Base-by-base conservation (phyloP, 2,888 invertebrate genomes). In the Agonopterix arenella region DNA sequence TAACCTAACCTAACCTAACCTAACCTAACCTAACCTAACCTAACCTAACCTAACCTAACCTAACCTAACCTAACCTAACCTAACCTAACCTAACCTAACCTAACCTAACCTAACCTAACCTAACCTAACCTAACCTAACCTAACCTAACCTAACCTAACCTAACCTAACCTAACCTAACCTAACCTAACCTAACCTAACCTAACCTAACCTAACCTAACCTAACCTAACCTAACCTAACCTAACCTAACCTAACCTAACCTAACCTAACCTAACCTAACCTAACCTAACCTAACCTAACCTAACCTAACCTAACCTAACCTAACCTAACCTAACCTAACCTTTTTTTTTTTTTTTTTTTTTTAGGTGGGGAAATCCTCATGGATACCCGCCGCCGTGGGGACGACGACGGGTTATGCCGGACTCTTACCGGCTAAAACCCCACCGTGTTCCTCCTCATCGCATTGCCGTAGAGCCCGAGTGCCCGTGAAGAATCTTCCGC, bases 81-180 rank as follows among this genome's bases (percentile, higher is more conserved):
- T 46, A 46, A 44, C 45, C 46, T 44, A 49, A 45, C 45, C 45
- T 49, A 45, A 49, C 45, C 45, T 45, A 49, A 45, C 45, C 45
- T 49, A 49, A 49, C 45, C 44, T 38, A 44, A 49, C 44, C 44
- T 45, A 44, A 44, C 45, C 44, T 45, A 38, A 44, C 38, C 49
- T 49, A 49, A 37, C 40, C 45, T 37, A 18, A 37, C 38, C 43
- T 11, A 36, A 45, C 28, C 37, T 36, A 36, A 45, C 36, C 38
- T 52, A 53, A 55, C 57, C 54, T 54, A 55, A 55, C 57, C 55
- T 48, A 53, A 53, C 56, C 50, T 50, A 52, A 45, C 50, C 53
- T 53, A 54, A 54, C 53, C 57, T 53, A 57, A 56, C 55, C 57
- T 57, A 56, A 58, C 56, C 58, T 56, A 56, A 58, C 56, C 55